Percentiles rank a stretch among this genome's conserved stretches.
These are phyloP conservation scores for Drosophila subobscura DNA, from an alignment of 1,140 invertebrate genomes.

Conservation along the genomic window DNA sequence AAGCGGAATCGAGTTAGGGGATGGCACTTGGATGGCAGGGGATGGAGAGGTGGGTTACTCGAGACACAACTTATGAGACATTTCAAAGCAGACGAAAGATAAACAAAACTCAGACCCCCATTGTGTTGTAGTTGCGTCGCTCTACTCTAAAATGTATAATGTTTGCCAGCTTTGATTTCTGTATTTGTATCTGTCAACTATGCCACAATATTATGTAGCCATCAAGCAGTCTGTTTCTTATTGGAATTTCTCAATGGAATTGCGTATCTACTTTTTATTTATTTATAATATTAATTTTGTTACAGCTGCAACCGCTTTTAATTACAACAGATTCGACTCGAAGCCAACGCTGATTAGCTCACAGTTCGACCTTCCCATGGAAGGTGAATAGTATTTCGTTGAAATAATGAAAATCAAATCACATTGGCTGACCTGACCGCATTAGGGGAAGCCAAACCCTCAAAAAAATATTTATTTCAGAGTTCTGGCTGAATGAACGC, in stretches of 20 bases:
- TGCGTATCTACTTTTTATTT: no score
- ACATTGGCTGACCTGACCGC: constrained; percentile 35
- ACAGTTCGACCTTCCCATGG: background rate
- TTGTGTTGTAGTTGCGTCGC: constrained; percentile 25
- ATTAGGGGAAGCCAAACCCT: constrained; percentile 25
- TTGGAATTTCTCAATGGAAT: no score
- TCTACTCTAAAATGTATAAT: constrained; percentile 42
- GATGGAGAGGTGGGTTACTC: constrained; percentile 18
- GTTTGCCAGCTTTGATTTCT: constrained; percentile 12
- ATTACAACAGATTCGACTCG: no score
- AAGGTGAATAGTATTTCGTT: background rate
- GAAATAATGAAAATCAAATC: constrained; percentile 43
- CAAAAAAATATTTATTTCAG: constrained; percentile 37
- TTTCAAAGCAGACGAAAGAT: constrained; percentile 49
- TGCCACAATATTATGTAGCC: no score
- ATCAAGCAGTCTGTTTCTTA: no score
- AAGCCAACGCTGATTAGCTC: no score
- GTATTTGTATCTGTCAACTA: no score
- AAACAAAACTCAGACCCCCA: constrained; percentile 39
- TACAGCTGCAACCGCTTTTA: no score
- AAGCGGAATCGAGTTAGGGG: constrained; percentile 36
- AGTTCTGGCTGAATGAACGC: constrained; percentile 34
- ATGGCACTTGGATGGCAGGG: background rate
- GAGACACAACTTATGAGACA: constrained; percentile 47
- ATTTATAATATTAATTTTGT: background rate